Conservation (phyloP, 2,113 vertebrate genomes). For the Coptodon rendalli region DNA sequence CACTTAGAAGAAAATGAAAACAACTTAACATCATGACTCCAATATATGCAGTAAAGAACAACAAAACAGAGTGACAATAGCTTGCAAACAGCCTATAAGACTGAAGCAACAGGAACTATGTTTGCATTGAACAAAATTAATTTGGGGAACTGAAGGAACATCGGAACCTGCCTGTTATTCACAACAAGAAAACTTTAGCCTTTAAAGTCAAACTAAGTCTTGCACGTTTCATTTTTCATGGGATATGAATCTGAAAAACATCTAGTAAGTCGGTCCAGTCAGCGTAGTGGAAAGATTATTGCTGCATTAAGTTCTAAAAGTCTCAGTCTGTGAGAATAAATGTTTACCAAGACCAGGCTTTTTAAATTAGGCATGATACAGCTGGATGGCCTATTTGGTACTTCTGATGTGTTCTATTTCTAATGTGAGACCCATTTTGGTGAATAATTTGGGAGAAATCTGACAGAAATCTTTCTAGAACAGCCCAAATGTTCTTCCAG, state of each 20-base stretch:
- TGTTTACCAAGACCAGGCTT: background rate
- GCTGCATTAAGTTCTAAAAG: background rate
- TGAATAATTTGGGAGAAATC: conserved; percentile 27
- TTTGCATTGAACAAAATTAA: background rate
- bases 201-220: background rate
- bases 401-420: background rate
- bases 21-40: background rate
- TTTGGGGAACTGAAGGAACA: background rate
- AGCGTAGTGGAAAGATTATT: background rate
- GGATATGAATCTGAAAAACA: background rate
- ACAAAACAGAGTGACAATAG: background rate
- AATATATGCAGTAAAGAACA: background rate
- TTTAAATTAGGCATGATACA: background rate
- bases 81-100: background rate
- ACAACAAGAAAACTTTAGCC: background rate
- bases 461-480: background rate
- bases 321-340: background rate
- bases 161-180: background rate
- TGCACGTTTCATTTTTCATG: background rate
- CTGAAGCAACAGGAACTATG: background rate
- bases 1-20: background rate
- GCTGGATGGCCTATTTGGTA: background rate
- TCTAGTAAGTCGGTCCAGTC: background rate
- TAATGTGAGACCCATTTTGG: background rate
- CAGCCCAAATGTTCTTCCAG: background rate